phyloP scores from a whole-genome alignment of 2,797 vertebrate species.

The Triplophysa bombifrons region DNA sequence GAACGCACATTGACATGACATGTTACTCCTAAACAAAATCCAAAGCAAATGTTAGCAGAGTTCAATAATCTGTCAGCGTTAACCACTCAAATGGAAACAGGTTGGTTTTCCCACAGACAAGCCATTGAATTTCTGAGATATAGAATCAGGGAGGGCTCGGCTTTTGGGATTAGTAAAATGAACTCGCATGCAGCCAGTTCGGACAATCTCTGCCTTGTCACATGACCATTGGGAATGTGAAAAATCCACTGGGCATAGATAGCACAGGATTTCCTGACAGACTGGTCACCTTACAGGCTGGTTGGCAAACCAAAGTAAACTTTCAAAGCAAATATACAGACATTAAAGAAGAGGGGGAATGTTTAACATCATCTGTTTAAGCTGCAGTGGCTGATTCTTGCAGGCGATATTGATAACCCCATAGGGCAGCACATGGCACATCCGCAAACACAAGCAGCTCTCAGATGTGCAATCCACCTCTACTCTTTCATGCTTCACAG shows the following conservation, averaged over 20 bases:
- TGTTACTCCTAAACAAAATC: slow-evolving; percentile 17
- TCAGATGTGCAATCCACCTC: not conserved
- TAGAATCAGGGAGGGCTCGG: slow-evolving; percentile 11
- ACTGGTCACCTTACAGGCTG: not conserved
- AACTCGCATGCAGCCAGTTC: not conserved
- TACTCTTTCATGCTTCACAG: not conserved
- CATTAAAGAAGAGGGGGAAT: not conserved
- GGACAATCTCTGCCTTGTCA: not conserved
- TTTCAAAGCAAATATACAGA: not conserved
- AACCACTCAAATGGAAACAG: slow-evolving; percentile 25
- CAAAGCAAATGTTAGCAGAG: not conserved
- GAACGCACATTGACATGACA: slow-evolving; percentile 21
- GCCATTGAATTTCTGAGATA: not conserved
- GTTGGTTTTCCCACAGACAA: slow-evolving; percentile 1
- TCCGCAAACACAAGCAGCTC: not conserved
- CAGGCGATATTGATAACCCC: not conserved
- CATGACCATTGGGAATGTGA: not conserved
- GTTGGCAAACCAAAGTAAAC: not conserved
- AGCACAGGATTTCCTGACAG: not conserved
- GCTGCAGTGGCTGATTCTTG: not conserved
- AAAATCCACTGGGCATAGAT: not conserved
- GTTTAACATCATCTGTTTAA: not conserved
- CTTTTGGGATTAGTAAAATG: not conserved
- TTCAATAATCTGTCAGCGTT: slow-evolving; percentile 4
- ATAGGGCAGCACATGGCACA: not conserved